These are phyloP conservation scores for Ectemnius lituratus DNA, from an alignment of 2,888 invertebrate genomes.

Conservation along the genomic window DNA sequence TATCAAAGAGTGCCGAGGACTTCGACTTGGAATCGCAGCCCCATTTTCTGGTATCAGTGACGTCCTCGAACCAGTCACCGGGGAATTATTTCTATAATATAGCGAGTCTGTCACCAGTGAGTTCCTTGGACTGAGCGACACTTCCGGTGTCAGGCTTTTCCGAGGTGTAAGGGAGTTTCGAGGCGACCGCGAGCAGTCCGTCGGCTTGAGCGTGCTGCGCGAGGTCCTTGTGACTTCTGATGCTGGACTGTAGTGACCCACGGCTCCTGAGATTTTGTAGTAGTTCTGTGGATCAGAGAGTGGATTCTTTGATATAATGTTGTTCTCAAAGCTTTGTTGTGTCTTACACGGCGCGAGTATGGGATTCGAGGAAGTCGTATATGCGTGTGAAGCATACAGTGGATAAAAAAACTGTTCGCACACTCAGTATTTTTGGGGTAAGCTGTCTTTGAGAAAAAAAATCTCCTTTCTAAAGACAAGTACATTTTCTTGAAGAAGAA, in stretches of 20 bases:
- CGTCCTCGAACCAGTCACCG: constrained; percentile 67
- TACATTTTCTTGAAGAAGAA: too few species aligned
- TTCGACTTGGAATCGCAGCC: constrained; percentile 77
- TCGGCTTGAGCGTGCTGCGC: constrained; percentile 83
- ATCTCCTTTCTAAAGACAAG: too few species aligned
- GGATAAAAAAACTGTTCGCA: too few species aligned
- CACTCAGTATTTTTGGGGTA: too few species aligned
- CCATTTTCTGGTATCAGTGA: constrained; percentile 72
- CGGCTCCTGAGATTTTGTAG: background rate
- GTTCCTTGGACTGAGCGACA: constrained; percentile 81
- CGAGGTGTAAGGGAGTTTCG: constrained; percentile 81
- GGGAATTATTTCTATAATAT: constrained; percentile 81
- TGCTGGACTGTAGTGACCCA: background rate
- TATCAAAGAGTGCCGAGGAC: constrained; percentile 81
- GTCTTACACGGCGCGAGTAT: too few species aligned
- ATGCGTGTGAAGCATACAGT: too few species aligned
- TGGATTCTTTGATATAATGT: too few species aligned
- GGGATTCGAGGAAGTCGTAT: too few species aligned
- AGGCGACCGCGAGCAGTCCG: constrained; percentile 74
- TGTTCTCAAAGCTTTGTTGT: too few species aligned
- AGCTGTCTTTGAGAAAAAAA: too few species aligned
- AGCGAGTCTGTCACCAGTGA: constrained; percentile 81
- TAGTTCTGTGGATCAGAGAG: background rate
- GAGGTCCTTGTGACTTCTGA: constrained; percentile 78
- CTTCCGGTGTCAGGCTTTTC: constrained; percentile 81